Base-by-base conservation (phyloP, 2,113 vertebrate species). In the Stigmatopora argus region DNA sequence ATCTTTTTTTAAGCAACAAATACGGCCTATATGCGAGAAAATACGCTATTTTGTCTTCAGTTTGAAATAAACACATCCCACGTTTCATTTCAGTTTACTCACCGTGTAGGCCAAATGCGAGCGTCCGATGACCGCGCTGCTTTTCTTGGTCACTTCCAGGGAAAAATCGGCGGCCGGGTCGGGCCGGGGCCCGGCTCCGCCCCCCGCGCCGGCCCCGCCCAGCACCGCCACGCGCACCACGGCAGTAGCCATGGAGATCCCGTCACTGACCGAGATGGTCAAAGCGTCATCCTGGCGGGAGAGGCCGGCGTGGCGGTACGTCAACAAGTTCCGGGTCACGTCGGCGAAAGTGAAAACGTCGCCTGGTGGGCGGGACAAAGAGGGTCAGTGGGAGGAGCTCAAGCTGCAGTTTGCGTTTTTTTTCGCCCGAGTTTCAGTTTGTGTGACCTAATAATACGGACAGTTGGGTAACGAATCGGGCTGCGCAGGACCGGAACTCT, bases 291-390 rank as follows among this genome's bases (percentile, higher is more conserved):
- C 91, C 31, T 70, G 81, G 1, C 78, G 69, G 9, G 85, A 74
- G 0, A 91, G 92, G 3, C 94, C 94, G 0, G 91, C 86, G 0
- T 98, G 97, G 1, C 90, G 77, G 14, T 99, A 99, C 19, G 90
- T 90, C 58, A 99, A 86, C 0, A 86, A 73, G 0, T 89, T 93
- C 15, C 85, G 90, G 65, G 92, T 92, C 65, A 98, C 44, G 13
- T 99, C 96, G 49, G 89, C 90, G 15, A 95, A 95, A 6, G 89
- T 94, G 84, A 99, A 98, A 47, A 83, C 81, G 82, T 97, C 95
- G 0, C 95, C 97, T 99, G 87, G 4, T 18, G 46, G 68, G 60
- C 0, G 14, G 19, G 65, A 23, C 8, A 9, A n/a, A 44, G 48
- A 3, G 57, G 7, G 19, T 61, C 10, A 61, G 46, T 17, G 11